These are phyloP conservation scores for Eupelmus urozonus DNA, from an alignment of 2,888 invertebrate species.

Conservation along the genomic window DNA sequence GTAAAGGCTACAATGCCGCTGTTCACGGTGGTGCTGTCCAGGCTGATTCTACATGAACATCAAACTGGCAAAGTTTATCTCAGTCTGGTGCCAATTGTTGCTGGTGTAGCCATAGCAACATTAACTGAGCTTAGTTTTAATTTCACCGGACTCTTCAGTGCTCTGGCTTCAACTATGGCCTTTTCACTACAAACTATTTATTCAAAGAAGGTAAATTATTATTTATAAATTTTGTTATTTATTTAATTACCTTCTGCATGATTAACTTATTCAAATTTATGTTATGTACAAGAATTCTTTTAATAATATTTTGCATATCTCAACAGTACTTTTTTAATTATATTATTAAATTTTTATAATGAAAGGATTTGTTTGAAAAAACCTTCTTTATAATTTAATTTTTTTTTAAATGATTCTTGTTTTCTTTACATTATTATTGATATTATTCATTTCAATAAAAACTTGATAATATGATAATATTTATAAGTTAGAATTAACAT, in stretches of 20 bases:
- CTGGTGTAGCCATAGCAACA: conserved; percentile 94
- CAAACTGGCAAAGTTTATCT: conserved; percentile 89
- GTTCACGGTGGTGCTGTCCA: conserved; percentile 93
- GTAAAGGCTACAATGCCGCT: conserved; percentile 99
- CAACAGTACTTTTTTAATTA: no score
- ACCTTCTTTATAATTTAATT: no score
- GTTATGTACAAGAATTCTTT: no score
- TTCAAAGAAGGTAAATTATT: conserved; percentile 89
- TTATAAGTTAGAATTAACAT: no score
- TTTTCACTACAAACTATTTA: conserved; percentile 96
- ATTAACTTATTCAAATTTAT: not conserved
- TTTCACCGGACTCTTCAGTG: conserved; percentile 89
- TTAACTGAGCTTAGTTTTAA: conserved; percentile 96
- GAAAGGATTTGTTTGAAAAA: no score
- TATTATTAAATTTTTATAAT: no score
- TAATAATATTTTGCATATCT: no score
- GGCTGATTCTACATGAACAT: conserved; percentile 89
- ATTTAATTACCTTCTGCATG: no score
- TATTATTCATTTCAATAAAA: no score
- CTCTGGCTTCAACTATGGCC: conserved; percentile 92
- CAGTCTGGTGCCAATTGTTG: conserved; percentile 93
- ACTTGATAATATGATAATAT: no score
- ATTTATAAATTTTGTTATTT: not conserved
- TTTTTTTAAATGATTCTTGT: no score
- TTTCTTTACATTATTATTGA: no score